Evolutionary conservation across 2,113 vertebrate genomes (phyloP).

Genomic region (Scopus umbretta): DNA sequence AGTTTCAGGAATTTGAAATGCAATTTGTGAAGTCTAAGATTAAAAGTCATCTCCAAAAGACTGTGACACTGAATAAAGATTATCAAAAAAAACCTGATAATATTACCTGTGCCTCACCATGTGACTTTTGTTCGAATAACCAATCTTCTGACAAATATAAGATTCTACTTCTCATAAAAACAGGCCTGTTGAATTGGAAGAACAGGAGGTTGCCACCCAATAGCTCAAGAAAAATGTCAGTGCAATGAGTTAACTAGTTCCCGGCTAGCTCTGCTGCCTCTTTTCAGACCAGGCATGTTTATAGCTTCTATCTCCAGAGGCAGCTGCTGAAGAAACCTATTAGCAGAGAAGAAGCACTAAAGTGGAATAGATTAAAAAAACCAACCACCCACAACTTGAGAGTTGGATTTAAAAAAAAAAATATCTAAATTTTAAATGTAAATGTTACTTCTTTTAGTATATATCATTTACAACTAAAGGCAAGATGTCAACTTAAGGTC

Average conservation of each 20-base stretch:
- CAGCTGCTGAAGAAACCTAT: neutral
- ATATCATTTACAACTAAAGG: neutral
- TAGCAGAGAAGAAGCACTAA: neutral
- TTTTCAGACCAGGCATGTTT: neutral
- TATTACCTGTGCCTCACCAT: neutral
- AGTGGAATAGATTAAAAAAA: neutral
- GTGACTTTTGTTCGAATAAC: neutral
- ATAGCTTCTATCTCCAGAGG: neutral
- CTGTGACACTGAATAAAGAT: neutral
- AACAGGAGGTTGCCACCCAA: neutral
- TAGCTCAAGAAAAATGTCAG: neutral
- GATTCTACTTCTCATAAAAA: neutral
- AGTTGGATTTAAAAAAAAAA: neutral
- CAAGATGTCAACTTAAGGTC: neutral
- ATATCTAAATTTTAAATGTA: neutral
- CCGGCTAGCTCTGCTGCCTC: neutral
- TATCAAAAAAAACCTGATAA: neutral
- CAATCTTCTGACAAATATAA: neutral
- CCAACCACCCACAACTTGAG: too few relatives aligned
- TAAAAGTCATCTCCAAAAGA: neutral
- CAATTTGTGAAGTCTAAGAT: neutral
- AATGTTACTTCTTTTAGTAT: neutral
- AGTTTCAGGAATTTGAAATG: neutral
- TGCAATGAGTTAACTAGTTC: neutral
- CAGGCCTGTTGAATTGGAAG: neutral